Percentiles rank a stretch among this genome's conserved stretches.
Conservation (phyloP, 2,888 invertebrate species). For the Busseola fusca region DNA sequence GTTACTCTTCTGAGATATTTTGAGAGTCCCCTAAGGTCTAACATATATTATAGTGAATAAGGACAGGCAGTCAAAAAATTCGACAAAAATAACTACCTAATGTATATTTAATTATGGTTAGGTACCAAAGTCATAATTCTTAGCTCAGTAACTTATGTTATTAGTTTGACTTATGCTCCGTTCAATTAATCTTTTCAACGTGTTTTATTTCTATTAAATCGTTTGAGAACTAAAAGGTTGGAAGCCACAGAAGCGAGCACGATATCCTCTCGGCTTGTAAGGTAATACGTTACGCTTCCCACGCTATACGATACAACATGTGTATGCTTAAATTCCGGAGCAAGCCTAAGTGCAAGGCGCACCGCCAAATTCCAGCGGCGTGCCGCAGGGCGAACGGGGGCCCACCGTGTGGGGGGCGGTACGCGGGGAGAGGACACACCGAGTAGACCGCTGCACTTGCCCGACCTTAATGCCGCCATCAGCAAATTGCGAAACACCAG, state of each 20-base stretch:
- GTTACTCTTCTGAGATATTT: neutral
- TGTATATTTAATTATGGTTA: neutral
- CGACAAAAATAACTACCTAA: neutral
- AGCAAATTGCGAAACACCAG: conserved; percentile 88
- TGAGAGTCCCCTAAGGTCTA: neutral
- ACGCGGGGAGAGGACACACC: conserved; percentile 60
- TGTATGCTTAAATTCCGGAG: conserved; percentile 73
- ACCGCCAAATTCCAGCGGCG: conserved; percentile 85
- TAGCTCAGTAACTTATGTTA: neutral
- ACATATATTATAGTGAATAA: neutral
- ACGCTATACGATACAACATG: conserved; percentile 63
- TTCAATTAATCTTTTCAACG: conserved; percentile 28
- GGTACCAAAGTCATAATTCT: neutral
- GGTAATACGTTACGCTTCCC: conserved; percentile 68
- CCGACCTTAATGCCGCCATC: conserved; percentile 87
- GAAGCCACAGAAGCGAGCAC: conserved; percentile 45
- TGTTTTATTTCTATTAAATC: conserved; percentile 52
- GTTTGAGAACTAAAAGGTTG: conserved; percentile 51
- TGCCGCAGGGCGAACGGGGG: conserved; percentile 76
- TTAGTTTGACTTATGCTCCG: conserved; percentile 13
- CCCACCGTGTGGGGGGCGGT: conserved; percentile 19
- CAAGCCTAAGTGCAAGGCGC: conserved; percentile 81
- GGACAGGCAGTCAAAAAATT: neutral
- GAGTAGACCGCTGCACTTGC: conserved; percentile 81
- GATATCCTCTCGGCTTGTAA: conserved; percentile 62